Base-by-base conservation (phyloP, 2,797 vertebrate genomes). In the Characodon lateralis region DNA sequence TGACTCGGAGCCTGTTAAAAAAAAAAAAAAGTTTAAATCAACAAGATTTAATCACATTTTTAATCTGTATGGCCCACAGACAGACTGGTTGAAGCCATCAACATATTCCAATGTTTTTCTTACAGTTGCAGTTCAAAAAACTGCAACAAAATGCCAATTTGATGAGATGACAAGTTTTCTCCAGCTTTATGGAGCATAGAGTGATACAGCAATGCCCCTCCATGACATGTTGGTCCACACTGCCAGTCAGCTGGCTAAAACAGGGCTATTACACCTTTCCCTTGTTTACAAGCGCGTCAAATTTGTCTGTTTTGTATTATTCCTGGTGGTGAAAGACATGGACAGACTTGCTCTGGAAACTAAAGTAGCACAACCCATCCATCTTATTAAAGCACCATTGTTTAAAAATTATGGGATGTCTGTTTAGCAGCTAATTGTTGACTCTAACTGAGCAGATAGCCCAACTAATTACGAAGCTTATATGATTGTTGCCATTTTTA, bases 1-100 rank as follows among this genome's bases (percentile, higher is more conserved):
- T 97, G 95, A 93, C 96, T 95, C 1, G 91, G 96, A 77, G 96
- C 97, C 97, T 98, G 91, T 5, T 39, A 55, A 4, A 0, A 76
- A 24, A 9, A 10, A 48, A 24, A 13, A 59, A 59, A 59, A 5
- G 13, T 26, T 59, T 59, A 13, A 59, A 56, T 10, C 5, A 41
- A 43, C 24, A 56, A 12, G 9, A 50, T 24, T 24, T 22, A 9
- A 39, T 35, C 31, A 7, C 13, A 5, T 61, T 61, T 9, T 22
- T 20, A 31, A 26, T 2, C 18, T 5, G 31, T 41, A 9, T 66
- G 14, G 4, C 7, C 31, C 9, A 66, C 22, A 0, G 8, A 39
- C 9, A 8, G 28, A 63, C 8, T 6, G 0, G 22, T 58, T 58
- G 10, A 1, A 26, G 24, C 56, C 8, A n/a, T n/a, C n/a, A 59